Base-by-base conservation (phyloP, 2,888 invertebrate species). In the Liopterus haemorrhoidalis region DNA sequence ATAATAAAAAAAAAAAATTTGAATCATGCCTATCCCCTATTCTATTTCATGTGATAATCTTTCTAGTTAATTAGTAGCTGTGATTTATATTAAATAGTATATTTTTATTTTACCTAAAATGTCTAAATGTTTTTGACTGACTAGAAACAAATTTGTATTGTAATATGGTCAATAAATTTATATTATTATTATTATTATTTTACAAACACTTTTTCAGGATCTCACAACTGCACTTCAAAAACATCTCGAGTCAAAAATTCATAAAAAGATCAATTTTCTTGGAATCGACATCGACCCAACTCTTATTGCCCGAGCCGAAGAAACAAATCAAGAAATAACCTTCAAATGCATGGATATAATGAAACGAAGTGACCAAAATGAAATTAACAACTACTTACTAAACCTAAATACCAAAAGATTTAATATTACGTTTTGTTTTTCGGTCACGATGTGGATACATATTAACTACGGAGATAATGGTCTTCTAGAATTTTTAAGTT, bases 401-500 rank as follows among this genome's bases (percentile, higher is more conserved):
- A 52, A 51, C 2, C 54, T 68, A 49, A 57, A 68, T 1, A 71
- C 67, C 35, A 36, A 57, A 0, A 70, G 63, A 48, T 88, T 85
- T 69, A 79, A 83, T 67, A 70, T 78, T 2, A 72, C 77, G 36
- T 86, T 85, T 64, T 85, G 85, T 61, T 88, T 90, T 62, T 89
- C 90, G 5, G 76, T 88, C 20, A 85, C 88, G 12, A 88, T 91
- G 88, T 91, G 91, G 91, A 85, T 91, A 58, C 91, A 91, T 67
- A 64, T 91, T 16, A 90, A 91, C 64, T 72, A 83, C 66, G 85
- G 88, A 4, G 91, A 91, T 69, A 64, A 68, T 4, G 87, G 86
- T 0, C 65, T 91, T 24, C 57, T 70, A 41, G 54, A 64, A 3
- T 86, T 88, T 63, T 66, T 91, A 2, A 60, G 66, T 14, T 73